phyloP scores from a whole-genome alignment of 2,113 vertebrate genomes.

The Dermatemys mawii region DNA sequence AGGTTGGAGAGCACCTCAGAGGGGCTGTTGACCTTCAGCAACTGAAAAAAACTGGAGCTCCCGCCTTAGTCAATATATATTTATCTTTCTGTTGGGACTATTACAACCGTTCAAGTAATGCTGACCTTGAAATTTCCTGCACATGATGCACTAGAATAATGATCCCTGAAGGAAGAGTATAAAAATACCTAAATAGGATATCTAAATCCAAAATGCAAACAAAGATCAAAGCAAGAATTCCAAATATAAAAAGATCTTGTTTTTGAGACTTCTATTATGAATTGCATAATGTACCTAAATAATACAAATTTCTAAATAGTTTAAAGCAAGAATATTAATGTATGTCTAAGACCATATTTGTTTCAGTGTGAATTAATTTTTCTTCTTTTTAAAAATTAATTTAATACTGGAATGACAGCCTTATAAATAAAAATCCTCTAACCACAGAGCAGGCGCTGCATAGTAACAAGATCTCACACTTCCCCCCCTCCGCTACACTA shows the following conservation, averaged over 20 bases:
- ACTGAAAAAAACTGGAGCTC: slow-evolving; percentile 75
- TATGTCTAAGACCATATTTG: slow-evolving; percentile 57
- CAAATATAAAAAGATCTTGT: slow-evolving; percentile 37
- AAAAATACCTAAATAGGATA: slow-evolving; percentile 75
- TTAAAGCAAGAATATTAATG: slow-evolving; percentile 60
- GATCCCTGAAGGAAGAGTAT: slow-evolving; percentile 79
- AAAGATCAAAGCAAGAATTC: slow-evolving; percentile 61
- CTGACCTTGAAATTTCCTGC: slow-evolving; percentile 81
- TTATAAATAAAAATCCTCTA: not conserved
- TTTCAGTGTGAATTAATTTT: slow-evolving; percentile 55
- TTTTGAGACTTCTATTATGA: slow-evolving; percentile 41
- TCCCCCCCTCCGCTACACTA: not conserved
- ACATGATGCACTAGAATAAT: slow-evolving; percentile 75
- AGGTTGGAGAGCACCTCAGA: slow-evolving; percentile 79
- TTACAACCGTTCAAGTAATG: slow-evolving; percentile 79
- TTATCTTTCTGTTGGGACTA: slow-evolving; percentile 83
- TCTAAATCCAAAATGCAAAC: slow-evolving; percentile 72
- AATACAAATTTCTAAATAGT: slow-evolving; percentile 60
- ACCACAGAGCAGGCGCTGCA: not conserved
- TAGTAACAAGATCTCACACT: not conserved
- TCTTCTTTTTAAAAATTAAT: slow-evolving; percentile 62
- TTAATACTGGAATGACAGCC: slow-evolving; percentile 42
- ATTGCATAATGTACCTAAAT: slow-evolving; percentile 41
- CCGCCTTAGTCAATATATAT: slow-evolving; percentile 83
- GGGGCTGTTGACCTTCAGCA: slow-evolving; percentile 83